Evolutionary conservation across 1,140 invertebrate genomes (phyloP).

Genomic region (fruit fly (Drosophila melanogaster)): DNA sequence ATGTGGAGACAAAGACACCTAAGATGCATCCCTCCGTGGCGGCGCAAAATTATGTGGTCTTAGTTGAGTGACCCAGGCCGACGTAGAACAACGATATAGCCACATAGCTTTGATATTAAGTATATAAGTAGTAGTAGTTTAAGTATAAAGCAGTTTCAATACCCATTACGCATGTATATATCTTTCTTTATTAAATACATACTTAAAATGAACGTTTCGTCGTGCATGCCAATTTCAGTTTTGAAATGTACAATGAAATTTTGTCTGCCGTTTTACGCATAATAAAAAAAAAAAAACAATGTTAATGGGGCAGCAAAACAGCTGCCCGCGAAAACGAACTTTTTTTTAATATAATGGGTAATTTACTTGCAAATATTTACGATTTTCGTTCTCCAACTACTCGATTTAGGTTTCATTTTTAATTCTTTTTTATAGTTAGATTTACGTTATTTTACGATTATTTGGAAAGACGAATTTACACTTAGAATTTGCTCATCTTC

Average conservation of each 20-base stretch:
- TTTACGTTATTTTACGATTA: constrained; percentile 65
- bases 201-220: constrained; percentile 56
- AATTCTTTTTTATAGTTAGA: constrained; percentile 26
- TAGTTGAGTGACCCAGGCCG: constrained; percentile 44
- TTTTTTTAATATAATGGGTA: constrained; percentile 16
- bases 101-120: neutral
- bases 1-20: neutral
- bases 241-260: constrained; percentile 58
- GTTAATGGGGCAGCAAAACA: constrained; percentile 24
- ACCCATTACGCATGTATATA: constrained; percentile 40
- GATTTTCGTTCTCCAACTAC: constrained; percentile 27
- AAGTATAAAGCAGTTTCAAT: too few species aligned
- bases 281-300: constrained; percentile 40
- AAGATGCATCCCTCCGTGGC: constrained; percentile 56
- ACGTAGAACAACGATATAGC: neutral
- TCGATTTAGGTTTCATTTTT: constrained; percentile 34
- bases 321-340: constrained; percentile 11
- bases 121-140: too few species aligned
- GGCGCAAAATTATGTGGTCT: constrained; percentile 53
- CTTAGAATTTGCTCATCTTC: constrained; percentile 66
- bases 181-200: constrained; percentile 52
- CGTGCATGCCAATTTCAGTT: constrained; percentile 37
- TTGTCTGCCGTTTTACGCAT: constrained; percentile 38
- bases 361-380: constrained; percentile 19
- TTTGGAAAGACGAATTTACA: constrained; percentile 83